These are phyloP conservation scores for Rhinichthys klamathensis DNA, from an alignment of 2,113 vertebrate species.

Conservation along the genomic window DNA sequence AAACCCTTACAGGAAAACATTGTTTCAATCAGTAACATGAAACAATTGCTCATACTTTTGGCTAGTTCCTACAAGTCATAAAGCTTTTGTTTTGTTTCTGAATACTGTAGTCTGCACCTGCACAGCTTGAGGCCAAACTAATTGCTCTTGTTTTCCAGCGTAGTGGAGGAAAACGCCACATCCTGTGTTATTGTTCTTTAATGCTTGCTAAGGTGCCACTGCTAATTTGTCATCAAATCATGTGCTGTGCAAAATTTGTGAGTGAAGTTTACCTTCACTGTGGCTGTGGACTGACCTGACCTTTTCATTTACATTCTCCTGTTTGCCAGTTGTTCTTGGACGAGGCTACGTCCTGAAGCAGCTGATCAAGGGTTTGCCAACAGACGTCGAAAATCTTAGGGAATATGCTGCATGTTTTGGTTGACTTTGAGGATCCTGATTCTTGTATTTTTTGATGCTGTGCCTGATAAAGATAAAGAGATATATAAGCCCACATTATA, in stretches of 20 bases:
- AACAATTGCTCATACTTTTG: slow-evolving; percentile 7
- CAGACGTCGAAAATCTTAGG: background rate
- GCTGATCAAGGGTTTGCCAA: slow-evolving; percentile 13
- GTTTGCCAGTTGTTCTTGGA: slow-evolving; percentile 18
- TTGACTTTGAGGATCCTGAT: slow-evolving; percentile 33
- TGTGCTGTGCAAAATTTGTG: background rate
- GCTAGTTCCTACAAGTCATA: background rate
- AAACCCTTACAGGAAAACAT: background rate
- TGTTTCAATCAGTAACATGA: background rate
- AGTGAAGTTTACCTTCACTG: background rate
- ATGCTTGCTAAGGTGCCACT: slow-evolving; percentile 30
- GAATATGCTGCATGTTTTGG: slow-evolving; percentile 7
- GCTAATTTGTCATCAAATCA: slow-evolving; percentile 23
- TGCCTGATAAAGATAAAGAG: slow-evolving; percentile 3
- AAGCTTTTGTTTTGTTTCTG: slow-evolving; percentile 13
- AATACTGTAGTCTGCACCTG: slow-evolving; percentile 28
- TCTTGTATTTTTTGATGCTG: background rate
- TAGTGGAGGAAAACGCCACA: slow-evolving; percentile 15
- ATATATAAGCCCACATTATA: slow-evolving; percentile 6
- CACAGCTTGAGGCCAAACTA: slow-evolving; percentile 24
- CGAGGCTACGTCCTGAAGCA: background rate
- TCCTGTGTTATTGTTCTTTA: slow-evolving; percentile 47
- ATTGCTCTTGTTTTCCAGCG: slow-evolving; percentile 30
- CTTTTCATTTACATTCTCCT: slow-evolving; percentile 1
- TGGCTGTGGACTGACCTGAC: background rate